Percentiles rank a stretch among this genome's conserved stretches.
Evolutionary conservation across 2,888 invertebrate genomes (phyloP).

Genomic region (Proisotoma minuta): DNA sequence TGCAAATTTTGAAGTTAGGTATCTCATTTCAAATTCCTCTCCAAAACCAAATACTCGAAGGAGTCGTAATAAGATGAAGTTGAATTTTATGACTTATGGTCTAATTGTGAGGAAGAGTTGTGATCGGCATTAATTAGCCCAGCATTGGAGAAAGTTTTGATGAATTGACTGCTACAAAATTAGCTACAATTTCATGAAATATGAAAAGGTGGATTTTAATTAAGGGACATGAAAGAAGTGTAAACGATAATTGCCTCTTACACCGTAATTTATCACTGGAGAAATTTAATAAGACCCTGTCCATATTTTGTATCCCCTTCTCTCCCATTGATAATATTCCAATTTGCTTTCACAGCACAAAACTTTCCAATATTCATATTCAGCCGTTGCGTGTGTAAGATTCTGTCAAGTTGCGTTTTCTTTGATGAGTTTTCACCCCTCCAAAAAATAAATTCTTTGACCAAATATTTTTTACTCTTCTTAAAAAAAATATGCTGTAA

Average conservation of each 20-base stretch:
- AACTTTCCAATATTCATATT: not conserved
- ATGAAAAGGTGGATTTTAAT: not conserved
- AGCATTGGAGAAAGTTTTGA: not conserved
- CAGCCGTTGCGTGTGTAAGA: not conserved
- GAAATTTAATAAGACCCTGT: not conserved
- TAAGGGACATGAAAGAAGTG: not conserved
- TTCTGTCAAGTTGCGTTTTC: not conserved
- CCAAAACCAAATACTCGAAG: not conserved
- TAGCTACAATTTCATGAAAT: too few species aligned
- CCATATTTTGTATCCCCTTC: not conserved
- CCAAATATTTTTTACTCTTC: not conserved
- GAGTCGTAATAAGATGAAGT: not conserved
- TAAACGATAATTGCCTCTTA: not conserved
- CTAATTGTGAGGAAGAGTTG: slow-evolving; percentile 2
- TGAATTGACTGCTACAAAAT: too few species aligned
- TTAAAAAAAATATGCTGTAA: too few species aligned
- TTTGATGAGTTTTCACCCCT: not conserved
- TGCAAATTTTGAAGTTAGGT: too few species aligned
- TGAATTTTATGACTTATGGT: not conserved
- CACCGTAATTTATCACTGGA: not conserved
- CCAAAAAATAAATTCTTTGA: not conserved
- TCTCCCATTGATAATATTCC: not conserved
- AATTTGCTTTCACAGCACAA: not conserved
- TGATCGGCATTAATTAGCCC: slow-evolving; percentile 10
- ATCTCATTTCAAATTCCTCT: not conserved